Evolutionary conservation across 2,888 invertebrate species (phyloP).

Genomic region (Dicroscelio sp.): DNA sequence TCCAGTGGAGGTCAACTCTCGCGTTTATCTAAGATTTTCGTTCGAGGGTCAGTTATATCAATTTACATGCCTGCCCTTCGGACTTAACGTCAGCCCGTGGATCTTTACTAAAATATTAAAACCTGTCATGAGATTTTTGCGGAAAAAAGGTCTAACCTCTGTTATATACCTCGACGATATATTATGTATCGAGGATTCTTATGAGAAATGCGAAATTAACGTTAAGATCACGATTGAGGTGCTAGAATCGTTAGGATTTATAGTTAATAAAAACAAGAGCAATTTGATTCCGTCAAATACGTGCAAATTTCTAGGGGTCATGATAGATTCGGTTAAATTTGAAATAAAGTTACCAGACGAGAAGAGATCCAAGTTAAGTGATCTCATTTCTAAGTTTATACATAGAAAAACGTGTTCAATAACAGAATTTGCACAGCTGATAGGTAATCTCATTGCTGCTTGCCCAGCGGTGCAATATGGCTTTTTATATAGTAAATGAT

Average conservation of each 20-base stretch:
- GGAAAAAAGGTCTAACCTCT: not conserved
- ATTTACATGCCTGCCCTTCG: slow-evolving; percentile 5
- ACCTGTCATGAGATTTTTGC: not conserved
- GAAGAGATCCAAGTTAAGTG: not conserved
- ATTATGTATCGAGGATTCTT: not conserved
- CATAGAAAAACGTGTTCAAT: not conserved
- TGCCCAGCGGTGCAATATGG: slow-evolving; percentile 34
- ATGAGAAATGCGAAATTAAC: slow-evolving; percentile 1
- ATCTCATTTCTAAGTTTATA: not conserved
- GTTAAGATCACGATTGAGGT: not conserved
- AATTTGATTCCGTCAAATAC: not conserved
- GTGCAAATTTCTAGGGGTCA: not conserved
- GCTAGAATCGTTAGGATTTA: not conserved
- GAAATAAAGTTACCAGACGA: not conserved
- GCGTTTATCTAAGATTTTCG: not conserved
- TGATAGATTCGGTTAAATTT: not conserved
- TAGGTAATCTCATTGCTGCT: slow-evolving; percentile 17
- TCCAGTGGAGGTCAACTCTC: not conserved
- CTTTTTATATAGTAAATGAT: not conserved
- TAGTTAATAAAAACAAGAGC: not conserved
- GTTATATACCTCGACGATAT: slow-evolving; percentile 11
- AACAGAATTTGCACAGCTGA: slow-evolving; percentile 31
- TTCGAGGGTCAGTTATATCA: not conserved
- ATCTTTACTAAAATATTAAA: not conserved
- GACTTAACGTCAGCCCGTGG: not conserved